Evolutionary conservation across 2,113 vertebrate genomes (phyloP).

Genomic region (Psittacara wagleri): DNA sequence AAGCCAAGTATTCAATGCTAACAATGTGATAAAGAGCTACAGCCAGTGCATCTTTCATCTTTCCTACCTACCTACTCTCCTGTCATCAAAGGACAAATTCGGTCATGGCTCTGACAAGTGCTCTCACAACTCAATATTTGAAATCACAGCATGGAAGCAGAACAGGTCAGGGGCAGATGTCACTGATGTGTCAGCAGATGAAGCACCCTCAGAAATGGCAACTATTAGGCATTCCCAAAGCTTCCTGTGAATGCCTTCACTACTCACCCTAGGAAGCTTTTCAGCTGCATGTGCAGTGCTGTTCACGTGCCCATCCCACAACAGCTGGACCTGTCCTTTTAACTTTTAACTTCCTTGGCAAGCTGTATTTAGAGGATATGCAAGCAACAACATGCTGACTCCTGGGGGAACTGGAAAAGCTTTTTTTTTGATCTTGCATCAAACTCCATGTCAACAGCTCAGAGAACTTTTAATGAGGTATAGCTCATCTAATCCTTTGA

Average conservation of each 20-base stretch:
- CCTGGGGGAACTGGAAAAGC: neutral
- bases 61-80: neutral
- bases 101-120: neutral
- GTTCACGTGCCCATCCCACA: neutral
- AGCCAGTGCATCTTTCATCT: neutral
- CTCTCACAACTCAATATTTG: neutral
- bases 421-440: neutral
- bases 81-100: neutral
- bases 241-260: neutral
- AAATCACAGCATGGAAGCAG: neutral
- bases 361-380: neutral
- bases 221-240: neutral
- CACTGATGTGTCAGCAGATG: neutral
- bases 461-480: neutral
- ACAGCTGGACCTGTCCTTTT: neutral
- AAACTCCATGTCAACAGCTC: neutral
- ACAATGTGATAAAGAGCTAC: neutral
- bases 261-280: neutral
- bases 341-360: neutral
- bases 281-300: neutral
- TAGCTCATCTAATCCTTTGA: neutral
- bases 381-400: accelerated
- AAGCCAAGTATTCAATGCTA: neutral
- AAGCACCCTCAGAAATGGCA: neutral
- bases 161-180: neutral